These are phyloP conservation scores for Haemorhous mexicanus DNA, from an alignment of 2,113 vertebrate species.

Conservation along the genomic window DNA sequence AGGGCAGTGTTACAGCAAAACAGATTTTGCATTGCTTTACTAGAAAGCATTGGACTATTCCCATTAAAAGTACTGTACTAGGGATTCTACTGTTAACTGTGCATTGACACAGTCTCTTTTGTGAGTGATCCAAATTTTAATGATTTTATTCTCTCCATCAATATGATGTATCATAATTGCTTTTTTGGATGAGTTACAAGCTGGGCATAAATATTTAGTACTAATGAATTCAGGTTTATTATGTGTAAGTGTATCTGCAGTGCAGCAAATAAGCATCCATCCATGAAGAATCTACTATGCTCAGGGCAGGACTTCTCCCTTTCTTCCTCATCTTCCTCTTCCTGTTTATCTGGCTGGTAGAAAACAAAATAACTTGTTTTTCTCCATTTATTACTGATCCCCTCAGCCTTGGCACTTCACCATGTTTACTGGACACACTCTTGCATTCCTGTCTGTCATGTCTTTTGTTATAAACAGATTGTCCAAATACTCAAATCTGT, in stretches of 20 bases:
- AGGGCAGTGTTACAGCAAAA: background rate
- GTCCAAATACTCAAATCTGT: background rate
- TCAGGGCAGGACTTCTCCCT: background rate
- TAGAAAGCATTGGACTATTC: background rate
- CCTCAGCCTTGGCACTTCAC: background rate
- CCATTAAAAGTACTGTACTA: background rate
- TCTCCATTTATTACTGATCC: background rate
- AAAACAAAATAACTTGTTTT: background rate
- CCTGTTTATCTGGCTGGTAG: background rate
- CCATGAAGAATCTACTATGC: background rate
- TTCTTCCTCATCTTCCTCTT: background rate
- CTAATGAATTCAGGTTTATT: conserved; percentile 57
- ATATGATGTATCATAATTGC: conserved; percentile 64
- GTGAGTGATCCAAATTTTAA: conserved; percentile 33
- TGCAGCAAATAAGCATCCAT: conserved; percentile 37
- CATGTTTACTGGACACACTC: rapidly evolving
- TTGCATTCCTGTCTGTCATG: background rate
- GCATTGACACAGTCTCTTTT: background rate
- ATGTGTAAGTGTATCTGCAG: conserved; percentile 28
- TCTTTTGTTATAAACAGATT: background rate
- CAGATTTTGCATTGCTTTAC: background rate
- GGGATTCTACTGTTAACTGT: background rate
- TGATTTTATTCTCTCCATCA: conserved; percentile 17
- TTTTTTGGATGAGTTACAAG: conserved; percentile 69
- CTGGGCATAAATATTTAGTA: conserved; percentile 50